phyloP scores from a whole-genome alignment of 2,888 invertebrate species.

The Chrysodeixis includens region DNA sequence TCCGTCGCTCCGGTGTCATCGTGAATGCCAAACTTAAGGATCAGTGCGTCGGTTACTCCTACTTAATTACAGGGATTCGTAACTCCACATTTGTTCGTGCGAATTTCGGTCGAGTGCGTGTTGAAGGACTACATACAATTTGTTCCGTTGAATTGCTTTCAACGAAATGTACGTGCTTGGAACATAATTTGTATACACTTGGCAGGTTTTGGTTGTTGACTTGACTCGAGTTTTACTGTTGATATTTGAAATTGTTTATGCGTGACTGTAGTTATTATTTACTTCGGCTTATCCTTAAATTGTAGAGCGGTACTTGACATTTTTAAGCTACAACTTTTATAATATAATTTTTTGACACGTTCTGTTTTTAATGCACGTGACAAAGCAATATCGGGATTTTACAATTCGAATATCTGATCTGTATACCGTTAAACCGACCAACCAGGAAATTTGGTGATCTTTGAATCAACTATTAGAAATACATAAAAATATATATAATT shows the following conservation, averaged over 20 bases:
- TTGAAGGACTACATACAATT: slow-evolving; percentile 46
- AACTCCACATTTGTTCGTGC: slow-evolving; percentile 46
- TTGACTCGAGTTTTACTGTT: neutral
- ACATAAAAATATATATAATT: too few relatives aligned
- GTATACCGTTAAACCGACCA: too few relatives aligned
- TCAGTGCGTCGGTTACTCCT: slow-evolving; percentile 13
- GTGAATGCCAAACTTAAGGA: neutral
- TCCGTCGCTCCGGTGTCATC: too few relatives aligned
- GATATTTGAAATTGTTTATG: neutral
- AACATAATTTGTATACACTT: slow-evolving; percentile 6
- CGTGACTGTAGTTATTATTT: neutral
- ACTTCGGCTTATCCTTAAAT: neutral
- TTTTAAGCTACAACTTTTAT: too few relatives aligned
- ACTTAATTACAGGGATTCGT: slow-evolving; percentile 42
- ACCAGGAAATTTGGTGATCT: too few relatives aligned
- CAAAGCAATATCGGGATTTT: too few relatives aligned
- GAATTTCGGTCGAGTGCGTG: slow-evolving; percentile 40
- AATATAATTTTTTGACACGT: too few relatives aligned
- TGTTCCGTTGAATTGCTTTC: slow-evolving; percentile 43
- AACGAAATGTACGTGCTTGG: slow-evolving; percentile 16
- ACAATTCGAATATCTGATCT: too few relatives aligned
- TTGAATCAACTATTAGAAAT: too few relatives aligned
- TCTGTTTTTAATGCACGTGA: too few relatives aligned
- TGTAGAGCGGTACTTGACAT: neutral
- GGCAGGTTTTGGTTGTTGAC: slow-evolving; percentile 2